phyloP scores from a whole-genome alignment of 1,140 invertebrate genomes.

The Cyrtorhinus lividipennis region DNA sequence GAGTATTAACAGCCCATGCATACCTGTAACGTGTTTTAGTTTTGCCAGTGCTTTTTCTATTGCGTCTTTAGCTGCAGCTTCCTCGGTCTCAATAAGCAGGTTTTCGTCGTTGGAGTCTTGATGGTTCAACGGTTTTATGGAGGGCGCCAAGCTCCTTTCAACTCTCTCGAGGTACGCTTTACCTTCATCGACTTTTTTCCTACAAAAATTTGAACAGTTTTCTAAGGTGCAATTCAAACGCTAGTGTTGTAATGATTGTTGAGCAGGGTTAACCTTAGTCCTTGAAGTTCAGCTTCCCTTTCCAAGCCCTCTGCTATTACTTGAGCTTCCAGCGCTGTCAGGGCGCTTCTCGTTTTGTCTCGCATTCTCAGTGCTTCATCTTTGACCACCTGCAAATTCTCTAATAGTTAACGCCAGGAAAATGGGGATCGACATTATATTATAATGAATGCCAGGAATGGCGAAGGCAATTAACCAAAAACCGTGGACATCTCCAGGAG shows the following conservation, averaged over 20 bases:
- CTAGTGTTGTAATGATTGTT: no score
- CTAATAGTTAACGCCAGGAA: no score
- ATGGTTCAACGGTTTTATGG: not conserved
- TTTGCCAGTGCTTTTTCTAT: slow-evolving; percentile 7
- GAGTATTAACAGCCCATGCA: no score
- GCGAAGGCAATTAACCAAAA: no score
- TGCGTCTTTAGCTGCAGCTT: slow-evolving; percentile 9
- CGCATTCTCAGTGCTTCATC: slow-evolving; percentile 52
- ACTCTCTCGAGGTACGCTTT: slow-evolving; percentile 11
- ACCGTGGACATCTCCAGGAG: no score
- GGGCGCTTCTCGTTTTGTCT: slow-evolving; percentile 44
- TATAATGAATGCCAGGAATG: no score
- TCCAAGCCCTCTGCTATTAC: slow-evolving; percentile 30
- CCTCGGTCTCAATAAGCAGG: not conserved
- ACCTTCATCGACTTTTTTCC: slow-evolving; percentile 16
- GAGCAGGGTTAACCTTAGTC: no score
- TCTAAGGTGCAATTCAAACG: not conserved
- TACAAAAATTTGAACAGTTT: not conserved
- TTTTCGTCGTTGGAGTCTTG: not conserved
- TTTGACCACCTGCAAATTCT: slow-evolving; percentile 40
- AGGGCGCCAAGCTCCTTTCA: slow-evolving; percentile 14
- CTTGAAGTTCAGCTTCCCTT: slow-evolving; percentile 43
- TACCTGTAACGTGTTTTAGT: slow-evolving; percentile 20
- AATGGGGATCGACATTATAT: no score
- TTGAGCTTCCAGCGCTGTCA: slow-evolving; percentile 48